A percentile compares a stretch with the other conserved stretches of the same genome.
phyloP scores from a whole-genome alignment of 2,888 invertebrate genomes.

The Eristalis tenax region DNA sequence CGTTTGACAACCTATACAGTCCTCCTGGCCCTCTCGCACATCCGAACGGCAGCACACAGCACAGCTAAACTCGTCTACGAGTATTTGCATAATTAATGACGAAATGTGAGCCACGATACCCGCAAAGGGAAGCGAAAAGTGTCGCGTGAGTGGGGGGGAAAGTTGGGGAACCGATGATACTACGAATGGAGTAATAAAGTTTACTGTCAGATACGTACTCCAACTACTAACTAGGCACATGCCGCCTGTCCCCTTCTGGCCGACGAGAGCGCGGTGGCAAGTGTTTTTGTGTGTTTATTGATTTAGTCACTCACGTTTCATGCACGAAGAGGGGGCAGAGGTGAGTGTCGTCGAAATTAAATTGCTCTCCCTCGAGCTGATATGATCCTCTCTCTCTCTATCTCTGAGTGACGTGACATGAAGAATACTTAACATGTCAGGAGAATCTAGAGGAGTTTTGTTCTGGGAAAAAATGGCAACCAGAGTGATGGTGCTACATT shows the following conservation, averaged over 20 bases:
- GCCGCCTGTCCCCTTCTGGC: too few species aligned
- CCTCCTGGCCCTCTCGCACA: not conserved
- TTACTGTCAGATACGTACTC: constrained; percentile 7
- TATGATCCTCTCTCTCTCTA: not conserved
- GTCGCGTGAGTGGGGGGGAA: not conserved
- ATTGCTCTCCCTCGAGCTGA: not conserved
- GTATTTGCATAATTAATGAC: constrained; percentile 42
- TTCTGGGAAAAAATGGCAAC: not conserved
- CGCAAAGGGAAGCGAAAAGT: not conserved
- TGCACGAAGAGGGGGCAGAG: not conserved
- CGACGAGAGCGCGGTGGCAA: not conserved
- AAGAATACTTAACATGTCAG: constrained; percentile 8
- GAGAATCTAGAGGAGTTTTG: constrained; percentile 8
- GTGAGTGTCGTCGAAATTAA: constrained; percentile 26
- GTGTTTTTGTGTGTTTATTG: constrained; percentile 14
- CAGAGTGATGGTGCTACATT: not conserved
- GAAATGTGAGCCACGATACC: constrained; percentile 23
- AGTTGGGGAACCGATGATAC: not conserved
- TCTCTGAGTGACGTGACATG: constrained; percentile 15
- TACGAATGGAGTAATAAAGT: not conserved
- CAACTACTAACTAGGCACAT: not conserved
- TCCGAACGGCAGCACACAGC: not conserved
- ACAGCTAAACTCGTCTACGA: constrained; percentile 1
- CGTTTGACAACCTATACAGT: constrained; percentile 3
- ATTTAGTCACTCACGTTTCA: constrained; percentile 34